Conservation (phyloP, 2,113 vertebrate genomes). For the Leucosticte australis region DNA sequence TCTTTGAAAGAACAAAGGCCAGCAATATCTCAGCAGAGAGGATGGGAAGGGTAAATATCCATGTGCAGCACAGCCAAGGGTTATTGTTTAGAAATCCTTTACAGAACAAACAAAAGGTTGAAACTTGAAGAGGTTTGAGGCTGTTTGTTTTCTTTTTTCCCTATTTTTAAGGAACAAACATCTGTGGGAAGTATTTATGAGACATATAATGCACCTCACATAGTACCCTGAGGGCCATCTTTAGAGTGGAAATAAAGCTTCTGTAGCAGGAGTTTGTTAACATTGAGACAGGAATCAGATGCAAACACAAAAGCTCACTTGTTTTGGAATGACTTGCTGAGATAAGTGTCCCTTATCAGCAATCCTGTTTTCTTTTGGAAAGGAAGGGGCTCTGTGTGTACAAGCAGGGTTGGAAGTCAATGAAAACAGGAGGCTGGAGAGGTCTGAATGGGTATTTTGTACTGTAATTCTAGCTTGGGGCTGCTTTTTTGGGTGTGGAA, state of each 20-base stretch:
- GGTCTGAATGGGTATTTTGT: slow-evolving; percentile 62
- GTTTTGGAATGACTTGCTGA: neutral
- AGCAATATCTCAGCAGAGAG: slow-evolving; percentile 1
- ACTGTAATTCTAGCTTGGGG: slow-evolving; percentile 43
- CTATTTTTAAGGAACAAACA: neutral
- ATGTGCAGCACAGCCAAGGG: neutral
- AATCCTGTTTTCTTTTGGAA: slow-evolving; percentile 31
- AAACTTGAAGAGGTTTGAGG: neutral
- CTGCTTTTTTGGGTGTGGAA: slow-evolving; percentile 62
- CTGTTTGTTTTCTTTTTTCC: neutral
- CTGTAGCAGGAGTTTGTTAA: neutral
- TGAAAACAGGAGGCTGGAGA: slow-evolving; percentile 64
- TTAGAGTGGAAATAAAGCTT: slow-evolving; percentile 11
- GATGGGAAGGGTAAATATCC: neutral
- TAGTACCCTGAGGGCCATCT: neutral
- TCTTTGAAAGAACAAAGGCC: neutral
- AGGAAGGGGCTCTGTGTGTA: slow-evolving; percentile 38
- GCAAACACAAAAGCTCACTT: slow-evolving; percentile 25
- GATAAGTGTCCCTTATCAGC: slow-evolving; percentile 45
- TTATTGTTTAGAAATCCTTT: neutral
- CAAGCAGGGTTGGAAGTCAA: slow-evolving; percentile 49
- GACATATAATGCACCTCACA: neutral
- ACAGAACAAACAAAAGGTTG: slow-evolving; percentile 20
- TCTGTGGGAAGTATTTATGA: neutral
- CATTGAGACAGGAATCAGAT: neutral